These are phyloP conservation scores for Pteruthius melanotis DNA, from an alignment of 2,113 vertebrate genomes.

Conservation along the genomic window DNA sequence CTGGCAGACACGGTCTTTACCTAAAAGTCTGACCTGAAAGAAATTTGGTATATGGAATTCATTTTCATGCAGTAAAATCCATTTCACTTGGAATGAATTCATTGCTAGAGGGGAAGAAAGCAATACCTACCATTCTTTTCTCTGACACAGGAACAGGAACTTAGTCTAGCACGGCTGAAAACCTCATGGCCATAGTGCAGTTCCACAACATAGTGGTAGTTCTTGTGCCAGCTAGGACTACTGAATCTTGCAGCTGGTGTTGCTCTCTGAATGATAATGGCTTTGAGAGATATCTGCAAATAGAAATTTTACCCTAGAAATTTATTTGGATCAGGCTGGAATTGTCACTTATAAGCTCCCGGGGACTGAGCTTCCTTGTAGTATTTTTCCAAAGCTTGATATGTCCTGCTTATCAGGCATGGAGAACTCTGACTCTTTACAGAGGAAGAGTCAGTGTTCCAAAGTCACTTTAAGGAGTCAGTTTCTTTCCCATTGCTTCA, in stretches of 20 bases:
- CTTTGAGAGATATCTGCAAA: background rate
- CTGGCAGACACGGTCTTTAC: background rate
- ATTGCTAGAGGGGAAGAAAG: background rate
- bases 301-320: background rate
- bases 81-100: background rate
- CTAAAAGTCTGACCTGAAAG: background rate
- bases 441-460: background rate
- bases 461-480: background rate
- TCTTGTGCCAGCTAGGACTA: background rate
- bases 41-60: background rate
- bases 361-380: background rate
- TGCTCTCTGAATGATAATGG: background rate
- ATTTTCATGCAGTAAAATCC: background rate
- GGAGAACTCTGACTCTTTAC: background rate
- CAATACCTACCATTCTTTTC: background rate
- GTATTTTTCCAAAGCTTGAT: background rate
- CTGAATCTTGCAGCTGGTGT: background rate
- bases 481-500: background rate
- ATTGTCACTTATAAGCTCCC: background rate
- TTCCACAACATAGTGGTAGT: background rate
- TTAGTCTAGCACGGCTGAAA: background rate
- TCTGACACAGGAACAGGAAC: background rate
- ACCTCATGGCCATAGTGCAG: background rate
- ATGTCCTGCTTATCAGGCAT: background rate
- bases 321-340: background rate